Percentiles rank a stretch among this genome's conserved stretches.
Evolutionary conservation across 2,113 vertebrate species (phyloP).

Genomic region (Petrocephalus zakoni): DNA sequence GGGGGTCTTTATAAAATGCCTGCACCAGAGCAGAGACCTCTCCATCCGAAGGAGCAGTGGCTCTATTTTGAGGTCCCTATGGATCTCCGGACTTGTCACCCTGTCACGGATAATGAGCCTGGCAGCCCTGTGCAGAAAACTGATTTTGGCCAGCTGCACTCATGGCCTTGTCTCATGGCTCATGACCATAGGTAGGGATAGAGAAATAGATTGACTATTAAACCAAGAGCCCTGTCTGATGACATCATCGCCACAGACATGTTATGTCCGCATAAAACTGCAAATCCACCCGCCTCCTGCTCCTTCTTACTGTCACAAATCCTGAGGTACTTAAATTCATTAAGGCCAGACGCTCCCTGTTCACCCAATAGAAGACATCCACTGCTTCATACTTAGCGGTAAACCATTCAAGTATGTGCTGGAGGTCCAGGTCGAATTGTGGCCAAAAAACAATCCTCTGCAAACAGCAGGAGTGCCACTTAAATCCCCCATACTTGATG

Average conservation of each 20-base stretch:
- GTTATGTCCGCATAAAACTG: not conserved
- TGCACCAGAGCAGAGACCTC: not conserved
- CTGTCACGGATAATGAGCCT: conserved; percentile 1
- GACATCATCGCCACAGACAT: not conserved
- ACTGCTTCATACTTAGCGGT: not conserved
- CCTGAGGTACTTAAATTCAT: not conserved
- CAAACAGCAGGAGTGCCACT: not conserved
- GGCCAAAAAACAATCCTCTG: not conserved
- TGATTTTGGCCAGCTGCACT: not conserved
- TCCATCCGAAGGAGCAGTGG: not conserved
- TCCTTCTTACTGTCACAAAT: not conserved
- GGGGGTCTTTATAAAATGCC: not conserved
- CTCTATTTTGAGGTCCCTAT: not conserved
- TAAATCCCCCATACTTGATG: not conserved
- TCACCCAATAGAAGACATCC: not conserved
- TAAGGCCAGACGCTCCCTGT: not conserved
- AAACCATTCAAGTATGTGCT: not conserved
- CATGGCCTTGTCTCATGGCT: not conserved
- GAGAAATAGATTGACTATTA: not conserved
- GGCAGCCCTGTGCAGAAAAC: not conserved
- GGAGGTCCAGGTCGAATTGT: not conserved
- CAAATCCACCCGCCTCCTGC: not conserved
- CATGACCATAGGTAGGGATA: not conserved
- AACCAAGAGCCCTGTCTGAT: not conserved
- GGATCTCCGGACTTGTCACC: not conserved